A percentile compares a stretch with the other conserved stretches of the same genome.
Evolutionary conservation across 2,113 vertebrate species (phyloP).

Genomic region (Bothrops jararaca): DNA sequence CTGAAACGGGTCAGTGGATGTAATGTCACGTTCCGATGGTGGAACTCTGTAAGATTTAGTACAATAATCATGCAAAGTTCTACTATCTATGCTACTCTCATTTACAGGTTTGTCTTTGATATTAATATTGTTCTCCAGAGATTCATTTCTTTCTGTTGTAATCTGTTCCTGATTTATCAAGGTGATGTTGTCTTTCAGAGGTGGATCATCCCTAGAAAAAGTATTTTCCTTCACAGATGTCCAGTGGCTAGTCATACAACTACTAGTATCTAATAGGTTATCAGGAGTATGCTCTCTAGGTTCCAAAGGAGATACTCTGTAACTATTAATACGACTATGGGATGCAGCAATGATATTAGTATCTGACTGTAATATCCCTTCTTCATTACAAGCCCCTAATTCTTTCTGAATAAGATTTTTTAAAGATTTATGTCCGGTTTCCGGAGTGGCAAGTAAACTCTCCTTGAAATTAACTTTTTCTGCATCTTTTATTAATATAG

Average conservation of each 20-base stretch:
- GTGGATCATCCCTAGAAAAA: neutral
- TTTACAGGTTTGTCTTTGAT: neutral
- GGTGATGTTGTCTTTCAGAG: neutral
- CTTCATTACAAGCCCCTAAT: neutral
- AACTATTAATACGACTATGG: neutral
- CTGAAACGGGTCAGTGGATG: neutral
- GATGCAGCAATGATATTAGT: slow-evolving; percentile 27
- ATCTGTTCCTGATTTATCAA: neutral
- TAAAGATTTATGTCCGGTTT: slow-evolving; percentile 34
- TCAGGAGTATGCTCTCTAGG: rapidly evolving
- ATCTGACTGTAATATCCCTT: neutral
- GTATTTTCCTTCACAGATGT: neutral
- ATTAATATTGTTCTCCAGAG: neutral
- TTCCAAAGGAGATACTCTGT: neutral
- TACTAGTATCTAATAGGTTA: neutral
- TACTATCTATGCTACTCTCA: neutral
- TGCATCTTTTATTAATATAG: neutral
- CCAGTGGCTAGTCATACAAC: neutral
- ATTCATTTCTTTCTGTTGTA: neutral
- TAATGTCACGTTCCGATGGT: neutral
- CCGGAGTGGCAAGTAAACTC: slow-evolving; percentile 38
- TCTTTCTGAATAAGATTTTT: slow-evolving; percentile 13
- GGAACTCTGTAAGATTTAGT: neutral
- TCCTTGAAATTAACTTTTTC: slow-evolving; percentile 36
- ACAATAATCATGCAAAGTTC: neutral